Evolutionary conservation across 2,888 invertebrate species (phyloP).

Genomic region (Coelopa pilipes): DNA sequence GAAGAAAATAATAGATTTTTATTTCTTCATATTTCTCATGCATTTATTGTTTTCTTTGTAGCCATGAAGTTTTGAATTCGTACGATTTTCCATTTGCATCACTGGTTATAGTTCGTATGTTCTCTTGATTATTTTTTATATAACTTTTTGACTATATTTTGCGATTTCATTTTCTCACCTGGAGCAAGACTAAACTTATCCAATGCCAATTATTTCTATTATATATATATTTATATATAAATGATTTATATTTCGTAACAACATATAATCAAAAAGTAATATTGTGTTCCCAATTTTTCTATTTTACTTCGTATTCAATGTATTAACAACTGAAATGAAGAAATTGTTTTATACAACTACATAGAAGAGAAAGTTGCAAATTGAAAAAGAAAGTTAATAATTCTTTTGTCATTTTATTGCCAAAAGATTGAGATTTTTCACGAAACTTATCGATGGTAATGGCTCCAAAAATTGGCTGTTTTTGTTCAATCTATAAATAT

Average conservation of each 20-base stretch:
- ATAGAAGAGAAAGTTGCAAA: background rate
- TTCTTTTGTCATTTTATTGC: conserved; percentile 68
- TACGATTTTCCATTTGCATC: too few species aligned
- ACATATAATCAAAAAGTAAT: conserved; percentile 65
- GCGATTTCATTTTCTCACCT: too few species aligned
- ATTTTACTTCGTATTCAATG: conserved; percentile 40
- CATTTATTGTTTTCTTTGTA: too few species aligned
- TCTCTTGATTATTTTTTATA: too few species aligned
- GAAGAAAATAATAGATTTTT: too few species aligned
- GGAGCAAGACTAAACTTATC: too few species aligned
- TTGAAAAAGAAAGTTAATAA: conserved; percentile 52
- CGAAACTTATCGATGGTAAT: conserved; percentile 68
- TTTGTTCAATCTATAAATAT: conserved; percentile 43
- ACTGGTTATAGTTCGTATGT: too few species aligned
- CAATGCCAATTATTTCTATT: too few species aligned
- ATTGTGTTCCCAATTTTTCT: conserved; percentile 55
- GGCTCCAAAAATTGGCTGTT: conserved; percentile 68
- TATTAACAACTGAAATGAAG: conserved; percentile 31
- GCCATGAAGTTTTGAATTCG: too few species aligned
- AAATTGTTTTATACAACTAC: background rate
- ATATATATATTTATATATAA: too few species aligned
- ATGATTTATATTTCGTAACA: conserved; percentile 6
- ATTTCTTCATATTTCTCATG: too few species aligned
- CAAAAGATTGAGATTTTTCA: conserved; percentile 68
- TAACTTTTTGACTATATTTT: too few species aligned